These are phyloP conservation scores for Nycticebus coucang DNA, from an alignment of 2,113 vertebrate species.

Conservation along the genomic window DNA sequence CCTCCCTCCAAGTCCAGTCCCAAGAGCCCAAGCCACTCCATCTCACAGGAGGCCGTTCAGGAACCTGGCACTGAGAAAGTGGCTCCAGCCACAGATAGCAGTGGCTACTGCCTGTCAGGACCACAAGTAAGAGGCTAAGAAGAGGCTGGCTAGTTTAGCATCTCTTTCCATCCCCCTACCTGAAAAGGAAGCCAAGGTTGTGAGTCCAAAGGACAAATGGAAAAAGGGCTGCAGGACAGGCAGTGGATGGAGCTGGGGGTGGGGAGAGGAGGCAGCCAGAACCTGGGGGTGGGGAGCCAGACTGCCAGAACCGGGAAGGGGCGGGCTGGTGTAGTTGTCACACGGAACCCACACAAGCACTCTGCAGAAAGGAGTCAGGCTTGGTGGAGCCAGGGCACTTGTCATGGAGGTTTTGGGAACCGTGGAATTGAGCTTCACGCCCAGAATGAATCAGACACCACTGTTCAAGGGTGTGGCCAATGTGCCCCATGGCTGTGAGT, in stretches of 20 bases:
- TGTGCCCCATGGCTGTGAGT: background rate
- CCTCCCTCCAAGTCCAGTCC: background rate
- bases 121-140: background rate
- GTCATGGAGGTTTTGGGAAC: background rate
- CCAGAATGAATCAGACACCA: rapidly evolving
- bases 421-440: background rate
- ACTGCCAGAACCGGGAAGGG: background rate
- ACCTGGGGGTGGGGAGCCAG: background rate
- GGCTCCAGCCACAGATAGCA: background rate
- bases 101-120: background rate
- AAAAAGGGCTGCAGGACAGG: background rate
- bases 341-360: background rate
- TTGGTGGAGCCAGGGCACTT: background rate
- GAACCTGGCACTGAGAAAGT: background rate
- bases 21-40: background rate
- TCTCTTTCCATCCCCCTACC: background rate
- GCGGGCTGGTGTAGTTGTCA: background rate
- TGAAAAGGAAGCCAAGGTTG: background rate
- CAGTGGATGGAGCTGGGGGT: too few species aligned
- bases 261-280: background rate
- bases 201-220: too few species aligned
- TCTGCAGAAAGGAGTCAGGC: background rate
- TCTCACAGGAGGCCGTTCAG: too few species aligned
- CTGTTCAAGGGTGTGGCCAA: background rate
- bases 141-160: background rate